phyloP scores from a whole-genome alignment of 2,888 invertebrate species.

The Herminia tarsipennalis region DNA sequence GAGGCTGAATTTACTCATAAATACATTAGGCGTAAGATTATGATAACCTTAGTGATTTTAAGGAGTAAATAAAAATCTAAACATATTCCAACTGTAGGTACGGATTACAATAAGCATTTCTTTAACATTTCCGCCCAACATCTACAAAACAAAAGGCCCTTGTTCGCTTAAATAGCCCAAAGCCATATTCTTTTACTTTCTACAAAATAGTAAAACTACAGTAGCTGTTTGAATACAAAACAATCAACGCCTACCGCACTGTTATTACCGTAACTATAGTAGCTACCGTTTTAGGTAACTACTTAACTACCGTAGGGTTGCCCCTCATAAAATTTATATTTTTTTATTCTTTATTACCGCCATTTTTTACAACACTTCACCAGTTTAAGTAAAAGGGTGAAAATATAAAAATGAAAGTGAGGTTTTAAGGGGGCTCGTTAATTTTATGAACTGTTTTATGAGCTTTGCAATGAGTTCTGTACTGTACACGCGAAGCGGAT shows the following conservation, averaged over 20 bases:
- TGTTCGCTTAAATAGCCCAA: no score
- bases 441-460: constrained; percentile 30
- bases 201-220: not conserved
- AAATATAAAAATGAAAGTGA: constrained; percentile 10
- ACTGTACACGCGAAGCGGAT: no score
- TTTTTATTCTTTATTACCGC: not conserved
- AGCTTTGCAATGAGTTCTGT: not conserved
- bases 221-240: not conserved
- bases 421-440: constrained; percentile 14
- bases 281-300: not conserved
- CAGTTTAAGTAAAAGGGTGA: not conserved
- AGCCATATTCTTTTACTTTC: constrained; percentile 1
- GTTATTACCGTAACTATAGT: constrained; percentile 4
- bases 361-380: not conserved
- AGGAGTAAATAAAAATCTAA: no score
- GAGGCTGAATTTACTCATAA: no score
- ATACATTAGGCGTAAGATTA: no score
- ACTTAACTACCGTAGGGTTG: constrained; percentile 3
- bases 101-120: no score
- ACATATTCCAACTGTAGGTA: no score
- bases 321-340: not conserved
- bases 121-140: no score
- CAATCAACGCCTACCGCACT: constrained; percentile 4
- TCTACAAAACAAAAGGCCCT: no score
- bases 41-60: no score